Percentiles rank a stretch among this genome's conserved stretches.
These are phyloP conservation scores for Denticeps clupeoides DNA, from an alignment of 2,797 vertebrate genomes.

Conservation along the genomic window DNA sequence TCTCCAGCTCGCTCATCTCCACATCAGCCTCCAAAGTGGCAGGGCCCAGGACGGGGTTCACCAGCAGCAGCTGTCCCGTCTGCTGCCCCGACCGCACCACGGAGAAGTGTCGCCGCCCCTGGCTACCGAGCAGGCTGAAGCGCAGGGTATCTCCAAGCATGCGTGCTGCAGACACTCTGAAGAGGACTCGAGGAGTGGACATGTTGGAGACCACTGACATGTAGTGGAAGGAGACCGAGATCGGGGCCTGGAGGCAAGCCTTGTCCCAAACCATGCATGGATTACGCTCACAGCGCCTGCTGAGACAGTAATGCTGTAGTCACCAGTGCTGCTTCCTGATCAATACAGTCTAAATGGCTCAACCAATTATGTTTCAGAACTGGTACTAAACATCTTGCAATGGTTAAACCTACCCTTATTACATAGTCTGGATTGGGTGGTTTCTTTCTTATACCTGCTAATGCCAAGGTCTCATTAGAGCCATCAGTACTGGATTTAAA, in stretches of 20 bases:
- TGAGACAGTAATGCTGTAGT: no score
- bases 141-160: conserved; percentile 61
- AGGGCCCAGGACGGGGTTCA: conserved; percentile 52
- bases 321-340: no score
- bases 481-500: no score
- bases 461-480: no score
- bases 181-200: conserved; percentile 59
- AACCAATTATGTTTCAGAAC: no score
- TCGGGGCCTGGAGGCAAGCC: conserved; percentile 58
- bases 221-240: conserved; percentile 76
- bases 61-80: conserved; percentile 66
- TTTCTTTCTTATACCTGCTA: no score
- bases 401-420: no score
- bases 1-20: conserved; percentile 74
- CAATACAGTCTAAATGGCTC: no score
- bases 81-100: conserved; percentile 59
- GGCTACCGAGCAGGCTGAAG: conserved; percentile 52
- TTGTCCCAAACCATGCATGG: conserved; percentile 64
- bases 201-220: conserved; percentile 68
- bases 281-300: conserved; percentile 73
- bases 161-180: conserved; percentile 65
- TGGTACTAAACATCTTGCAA: no score
- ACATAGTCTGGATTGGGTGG: no score
- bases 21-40: conserved; percentile 63
- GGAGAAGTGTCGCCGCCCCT: conserved; percentile 44